These are phyloP conservation scores for Andrena hattorfiana DNA, from an alignment of 2,888 invertebrate species.

Conservation along the genomic window DNA sequence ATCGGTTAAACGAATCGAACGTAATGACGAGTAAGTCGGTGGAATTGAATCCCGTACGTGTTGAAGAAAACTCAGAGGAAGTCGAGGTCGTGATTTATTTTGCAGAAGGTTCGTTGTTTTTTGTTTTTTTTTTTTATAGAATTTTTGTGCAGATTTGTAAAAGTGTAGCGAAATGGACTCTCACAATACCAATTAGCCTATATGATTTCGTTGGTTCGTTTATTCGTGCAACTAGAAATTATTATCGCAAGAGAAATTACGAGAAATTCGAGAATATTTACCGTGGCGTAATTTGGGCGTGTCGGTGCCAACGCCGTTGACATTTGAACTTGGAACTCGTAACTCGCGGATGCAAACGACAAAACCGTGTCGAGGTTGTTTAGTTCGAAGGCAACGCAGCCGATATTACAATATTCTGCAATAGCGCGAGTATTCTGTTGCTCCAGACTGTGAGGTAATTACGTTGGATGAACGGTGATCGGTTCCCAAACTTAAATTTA, in stretches of 20 bases:
- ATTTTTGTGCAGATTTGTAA: constrained; percentile 56
- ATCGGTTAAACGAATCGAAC: no score
- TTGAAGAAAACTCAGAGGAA: no score
- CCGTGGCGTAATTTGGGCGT: not conserved
- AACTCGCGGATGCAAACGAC: not conserved
- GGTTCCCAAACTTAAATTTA: not conserved
- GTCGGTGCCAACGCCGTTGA: not conserved
- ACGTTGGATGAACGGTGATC: not conserved
- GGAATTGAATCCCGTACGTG: no score
- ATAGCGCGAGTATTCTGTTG: not conserved
- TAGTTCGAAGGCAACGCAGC: not conserved
- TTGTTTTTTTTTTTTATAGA: constrained; percentile 73
- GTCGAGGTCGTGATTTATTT: no score
- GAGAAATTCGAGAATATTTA: not conserved
- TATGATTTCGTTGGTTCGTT: not conserved
- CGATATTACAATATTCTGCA: not conserved
- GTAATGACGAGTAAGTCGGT: no score
- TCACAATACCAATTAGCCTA: not conserved
- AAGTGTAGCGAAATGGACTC: not conserved
- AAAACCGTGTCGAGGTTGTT: not conserved
- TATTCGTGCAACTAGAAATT: not conserved
- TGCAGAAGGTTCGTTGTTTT: not conserved
- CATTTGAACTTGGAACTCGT: not conserved
- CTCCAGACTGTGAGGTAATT: not conserved
- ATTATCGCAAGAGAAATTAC: no score